Conservation (phyloP, 2,113 vertebrate genomes). For the Machaerirhynchus nigripectus region DNA sequence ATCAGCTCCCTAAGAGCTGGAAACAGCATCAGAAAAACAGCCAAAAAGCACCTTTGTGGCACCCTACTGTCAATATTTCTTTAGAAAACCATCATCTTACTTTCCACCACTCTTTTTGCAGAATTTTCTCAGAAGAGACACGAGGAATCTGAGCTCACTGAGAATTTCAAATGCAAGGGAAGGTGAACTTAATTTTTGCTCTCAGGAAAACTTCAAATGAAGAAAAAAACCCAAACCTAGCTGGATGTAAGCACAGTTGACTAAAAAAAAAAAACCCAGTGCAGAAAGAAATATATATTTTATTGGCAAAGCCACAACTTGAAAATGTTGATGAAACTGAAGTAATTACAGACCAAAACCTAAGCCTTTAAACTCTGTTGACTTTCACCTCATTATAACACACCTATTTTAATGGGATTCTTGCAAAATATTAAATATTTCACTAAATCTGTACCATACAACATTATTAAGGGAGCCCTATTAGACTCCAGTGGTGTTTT, state of each 20-base stretch:
- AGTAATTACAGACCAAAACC: background rate
- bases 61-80: background rate
- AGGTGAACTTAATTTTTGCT: background rate
- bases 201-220: background rate
- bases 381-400: background rate
- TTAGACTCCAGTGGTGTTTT: slow-evolving; percentile 12
- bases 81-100: background rate
- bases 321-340: background rate
- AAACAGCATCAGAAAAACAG: background rate
- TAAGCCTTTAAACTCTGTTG: background rate
- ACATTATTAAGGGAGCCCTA: background rate
- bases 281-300: background rate
- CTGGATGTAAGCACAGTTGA: background rate
- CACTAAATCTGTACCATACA: background rate
- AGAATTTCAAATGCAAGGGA: background rate
- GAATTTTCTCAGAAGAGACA: background rate
- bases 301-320: background rate
- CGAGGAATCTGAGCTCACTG: background rate
- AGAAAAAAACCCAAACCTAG: background rate
- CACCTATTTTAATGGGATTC: background rate
- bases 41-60: background rate
- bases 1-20: background rate
- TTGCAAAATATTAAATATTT: background rate
- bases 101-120: background rate
- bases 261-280: background rate